These are phyloP conservation scores for Machimus rusticus DNA, from an alignment of 2,888 invertebrate species.

Conservation along the genomic window DNA sequence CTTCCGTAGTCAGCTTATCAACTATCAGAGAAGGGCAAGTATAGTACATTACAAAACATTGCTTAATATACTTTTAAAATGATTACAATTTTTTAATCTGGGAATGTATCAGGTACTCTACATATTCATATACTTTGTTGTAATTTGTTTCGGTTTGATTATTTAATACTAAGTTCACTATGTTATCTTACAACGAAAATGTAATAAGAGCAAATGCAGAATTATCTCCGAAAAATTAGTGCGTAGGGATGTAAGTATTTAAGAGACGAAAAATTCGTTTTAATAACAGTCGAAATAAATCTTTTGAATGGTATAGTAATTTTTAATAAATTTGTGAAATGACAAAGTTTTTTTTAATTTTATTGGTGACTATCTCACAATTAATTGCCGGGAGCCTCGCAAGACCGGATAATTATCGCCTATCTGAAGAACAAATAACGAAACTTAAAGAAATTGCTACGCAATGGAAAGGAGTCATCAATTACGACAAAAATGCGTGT, in stretches of 20 bases:
- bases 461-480: neutral
- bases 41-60: too few relatives aligned
- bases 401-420: neutral
- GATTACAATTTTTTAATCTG: too few relatives aligned
- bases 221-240: neutral
- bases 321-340: neutral
- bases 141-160: too few relatives aligned
- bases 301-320: neutral
- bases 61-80: too few relatives aligned
- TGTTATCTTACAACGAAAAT: too few relatives aligned
- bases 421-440: neutral
- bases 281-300: neutral
- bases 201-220: too few relatives aligned
- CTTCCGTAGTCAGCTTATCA: too few relatives aligned
- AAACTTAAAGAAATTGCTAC: neutral
- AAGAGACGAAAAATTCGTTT: neutral
- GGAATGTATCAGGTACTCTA: too few relatives aligned
- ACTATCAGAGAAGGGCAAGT: too few relatives aligned
- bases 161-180: too few relatives aligned
- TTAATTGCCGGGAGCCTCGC: neutral
- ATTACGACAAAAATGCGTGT: neutral
- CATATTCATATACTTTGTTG: too few relatives aligned
- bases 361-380: neutral
- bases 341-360: neutral
- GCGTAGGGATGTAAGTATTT: neutral